phyloP scores from a whole-genome alignment of 2,797 vertebrate species.

The Propithecus perrieri region DNA sequence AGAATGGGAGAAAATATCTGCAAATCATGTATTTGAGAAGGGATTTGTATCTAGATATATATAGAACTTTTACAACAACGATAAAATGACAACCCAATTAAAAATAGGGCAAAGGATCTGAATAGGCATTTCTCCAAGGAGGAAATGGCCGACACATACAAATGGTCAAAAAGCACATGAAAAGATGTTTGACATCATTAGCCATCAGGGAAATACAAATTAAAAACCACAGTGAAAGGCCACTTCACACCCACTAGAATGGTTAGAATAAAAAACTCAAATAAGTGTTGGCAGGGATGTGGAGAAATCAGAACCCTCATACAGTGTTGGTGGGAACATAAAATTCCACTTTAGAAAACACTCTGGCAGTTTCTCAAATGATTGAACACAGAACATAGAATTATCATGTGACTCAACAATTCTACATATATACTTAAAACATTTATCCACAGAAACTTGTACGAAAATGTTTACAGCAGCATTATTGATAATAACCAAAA shows the following conservation, averaged over 20 bases:
- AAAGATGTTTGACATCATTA: not conserved
- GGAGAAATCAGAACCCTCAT: not conserved
- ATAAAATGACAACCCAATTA: constrained; percentile 15
- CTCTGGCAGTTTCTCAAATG: not conserved
- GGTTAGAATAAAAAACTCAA: not conserved
- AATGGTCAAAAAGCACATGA: not conserved
- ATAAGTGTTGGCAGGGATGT: not conserved
- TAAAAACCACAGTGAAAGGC: not conserved
- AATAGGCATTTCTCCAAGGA: constrained; percentile 9
- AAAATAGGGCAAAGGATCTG: not conserved
- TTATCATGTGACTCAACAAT: not conserved
- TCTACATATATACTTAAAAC: not conserved
- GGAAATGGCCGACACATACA: not conserved
- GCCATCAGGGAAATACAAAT: not conserved
- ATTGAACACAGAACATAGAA: not conserved
- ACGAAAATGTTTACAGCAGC: not conserved
- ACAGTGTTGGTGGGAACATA: not conserved
- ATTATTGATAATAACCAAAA: not conserved
- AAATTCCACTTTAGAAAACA: constrained; percentile 38
- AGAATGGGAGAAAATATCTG: not conserved
- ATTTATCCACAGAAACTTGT: not conserved
- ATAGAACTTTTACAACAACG: not conserved
- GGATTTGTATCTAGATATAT: not conserved
- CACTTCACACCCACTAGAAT: too few species aligned
- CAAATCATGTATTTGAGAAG: not conserved